Evolutionary conservation across 2,888 invertebrate species (phyloP), one percentile per base, ranked within the genome.

Genomic region (Lasioglossum malachurum): DNA sequence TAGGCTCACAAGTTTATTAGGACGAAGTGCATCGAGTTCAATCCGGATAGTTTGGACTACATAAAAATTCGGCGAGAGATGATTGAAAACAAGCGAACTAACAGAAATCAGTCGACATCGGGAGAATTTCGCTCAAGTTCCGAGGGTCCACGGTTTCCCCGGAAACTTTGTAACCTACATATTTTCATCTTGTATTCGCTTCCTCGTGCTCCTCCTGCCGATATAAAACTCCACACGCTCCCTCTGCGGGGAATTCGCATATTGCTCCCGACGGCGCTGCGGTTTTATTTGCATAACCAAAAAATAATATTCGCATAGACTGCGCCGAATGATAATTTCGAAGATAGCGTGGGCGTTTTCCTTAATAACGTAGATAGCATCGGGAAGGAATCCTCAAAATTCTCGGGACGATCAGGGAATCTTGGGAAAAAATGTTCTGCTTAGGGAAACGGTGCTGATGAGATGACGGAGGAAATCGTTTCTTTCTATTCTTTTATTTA

Each of bases 201-300:
- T 75, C 49, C 49, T 46, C 78, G 57, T 19, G 74, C 44, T 57
- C 53, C 46, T 64, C 8, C 46, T 84, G n/a, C 53, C 53, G 53
- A 86, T 80, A 80, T 84, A 86, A 86, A 84, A 80, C 53, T 77
- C 84, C 53, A 74, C 80, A 53, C 46, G 74, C 49, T 41, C 71
- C 41, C 64, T 60, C 67, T 23, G 60, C 38, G 4, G 86, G 77
- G 76, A 87, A 82, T 85, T 87, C 87, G 76, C 75, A 71, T 86
- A 86, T 84, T 84, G 84, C 80, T 75, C 80, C 75, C 71, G 44
- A 57, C 27, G 80, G 80, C 44, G 73, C 23, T 46, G 46, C 80
- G 60, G 64, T 84, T 84, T 86, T 84, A 80, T 82, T 85, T 82
- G 78, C 78, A 82, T 71, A 79, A 82, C 78, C 86, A 73, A 82